Conservation (phyloP, 92 coral and sea anemone species). For the Siderastrea siderea region DNA sequence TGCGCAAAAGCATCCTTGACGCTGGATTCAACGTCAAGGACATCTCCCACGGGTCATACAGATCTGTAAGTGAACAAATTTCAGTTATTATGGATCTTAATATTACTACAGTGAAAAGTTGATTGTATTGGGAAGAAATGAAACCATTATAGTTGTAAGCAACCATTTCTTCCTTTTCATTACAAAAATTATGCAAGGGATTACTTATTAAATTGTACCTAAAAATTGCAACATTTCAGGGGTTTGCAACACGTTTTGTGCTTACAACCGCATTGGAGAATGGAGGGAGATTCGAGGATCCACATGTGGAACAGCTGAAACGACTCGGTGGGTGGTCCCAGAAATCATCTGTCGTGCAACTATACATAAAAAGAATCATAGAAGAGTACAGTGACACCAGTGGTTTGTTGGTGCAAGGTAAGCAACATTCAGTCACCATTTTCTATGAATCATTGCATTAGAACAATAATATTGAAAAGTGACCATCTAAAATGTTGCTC, state of each 20-base stretch:
- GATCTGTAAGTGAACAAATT: not conserved
- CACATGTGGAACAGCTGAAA: not conserved
- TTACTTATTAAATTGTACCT: not conserved
- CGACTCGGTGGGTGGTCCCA: not conserved
- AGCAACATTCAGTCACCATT: too few species aligned
- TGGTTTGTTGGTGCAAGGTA: not conserved
- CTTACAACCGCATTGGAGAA: not conserved
- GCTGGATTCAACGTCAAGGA: not conserved
- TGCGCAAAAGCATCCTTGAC: not conserved
- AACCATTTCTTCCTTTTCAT: not conserved
- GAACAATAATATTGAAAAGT: too few species aligned
- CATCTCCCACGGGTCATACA: not conserved
- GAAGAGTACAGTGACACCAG: not conserved
- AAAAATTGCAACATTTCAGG: not conserved
- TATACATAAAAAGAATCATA: not conserved
- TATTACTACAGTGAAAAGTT: not conserved
- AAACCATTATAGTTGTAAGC: too few species aligned
- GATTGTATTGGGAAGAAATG: too few species aligned
- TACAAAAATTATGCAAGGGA: too few species aligned
- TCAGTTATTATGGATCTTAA: not conserved
- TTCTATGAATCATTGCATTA: too few species aligned
- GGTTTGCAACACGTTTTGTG: conserved; percentile 1
- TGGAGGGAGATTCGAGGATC: not conserved
- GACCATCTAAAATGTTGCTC: too few species aligned
- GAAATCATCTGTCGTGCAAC: not conserved